Evolutionary conservation across 2,113 vertebrate species (phyloP), one percentile per base, ranked within the genome.

Genomic region (Podilymbus podiceps): DNA sequence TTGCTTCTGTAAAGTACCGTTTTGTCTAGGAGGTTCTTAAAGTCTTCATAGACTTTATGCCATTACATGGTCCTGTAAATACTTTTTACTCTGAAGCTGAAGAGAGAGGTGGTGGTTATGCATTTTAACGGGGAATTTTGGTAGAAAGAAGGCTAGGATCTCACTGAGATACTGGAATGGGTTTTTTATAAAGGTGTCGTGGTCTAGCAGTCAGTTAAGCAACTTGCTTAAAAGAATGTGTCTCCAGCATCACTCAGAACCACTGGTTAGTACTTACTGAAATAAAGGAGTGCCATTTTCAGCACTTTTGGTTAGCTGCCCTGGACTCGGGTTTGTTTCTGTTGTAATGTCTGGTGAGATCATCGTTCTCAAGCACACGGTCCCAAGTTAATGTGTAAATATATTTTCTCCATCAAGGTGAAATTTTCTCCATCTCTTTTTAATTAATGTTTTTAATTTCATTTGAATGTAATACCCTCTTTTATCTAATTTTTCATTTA

Each of bases 361-460:
- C 71, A 80, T 47, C 2, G 8, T 12, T 55, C 47, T 40, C 44
- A n/a, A 80, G n/a, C 28, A 76, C 31, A 12, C 0, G 2, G 7
- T 59, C n/a, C 46, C 59, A 66, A 69, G 22, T 49, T 69, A 91
- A 76, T 18, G 5, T 49, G 42, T 40, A 82, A 90, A 87, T 72
- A 87, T 63, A 68, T 8, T 59, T 89, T 91, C 73, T 42, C 25
- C 66, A 82, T 25, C 23, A 46, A 73, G 28, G 28, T 73, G 42
- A 90, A 85, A 60, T 73, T 90, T 86, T 40, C 62, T 68, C 38
- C 22, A 62, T 63, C 25, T 76, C 55, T 75, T 90, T 91, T 73
- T 93, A 55, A 86, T 82, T 89, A 72, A 71, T 62, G 10, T 9
- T 84, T 96, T 95, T 67, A 46, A 80, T 91, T 89, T 87, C 31